phyloP scores from a whole-genome alignment of 1,140 invertebrate species.

The Cydia pomonella region DNA sequence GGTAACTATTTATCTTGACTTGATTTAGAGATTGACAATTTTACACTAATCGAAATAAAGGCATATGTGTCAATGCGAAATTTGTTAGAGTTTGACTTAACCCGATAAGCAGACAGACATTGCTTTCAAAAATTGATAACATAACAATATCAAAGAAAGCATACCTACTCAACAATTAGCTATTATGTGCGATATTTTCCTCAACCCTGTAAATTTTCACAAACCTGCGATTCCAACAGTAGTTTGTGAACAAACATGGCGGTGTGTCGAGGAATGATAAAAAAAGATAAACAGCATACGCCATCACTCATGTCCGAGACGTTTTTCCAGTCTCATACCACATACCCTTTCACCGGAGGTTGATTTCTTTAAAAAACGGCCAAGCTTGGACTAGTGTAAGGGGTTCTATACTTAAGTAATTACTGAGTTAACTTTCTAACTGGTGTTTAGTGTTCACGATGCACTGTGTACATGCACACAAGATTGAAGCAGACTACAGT shows the following conservation, averaged over 20 bases:
- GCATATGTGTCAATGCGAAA: no score
- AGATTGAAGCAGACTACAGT: no score
- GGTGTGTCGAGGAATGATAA: conserved; percentile 15
- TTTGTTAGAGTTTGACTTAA: no score
- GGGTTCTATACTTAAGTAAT: neutral
- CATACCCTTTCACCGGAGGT: conserved; percentile 47
- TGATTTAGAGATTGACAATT: no score
- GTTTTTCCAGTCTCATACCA: conserved; percentile 47
- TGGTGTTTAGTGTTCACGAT: neutral
- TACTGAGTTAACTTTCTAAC: neutral
- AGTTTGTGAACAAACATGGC: conserved; percentile 17
- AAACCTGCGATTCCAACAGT: conserved; percentile 11
- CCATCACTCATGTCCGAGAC: conserved; percentile 30
- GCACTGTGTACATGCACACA: no score
- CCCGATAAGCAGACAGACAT: no score
- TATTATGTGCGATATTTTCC: neutral
- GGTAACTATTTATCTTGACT: no score
- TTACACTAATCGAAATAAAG: no score
- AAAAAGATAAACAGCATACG: conserved; percentile 21
- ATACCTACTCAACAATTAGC: neutral
- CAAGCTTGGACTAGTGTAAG: neutral
- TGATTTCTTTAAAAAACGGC: conserved; percentile 39
- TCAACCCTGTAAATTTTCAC: neutral
- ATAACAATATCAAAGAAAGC: no score
- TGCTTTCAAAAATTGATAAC: no score